Evolutionary conservation across 2,888 invertebrate species (phyloP).

Genomic region (Melanotus villosus): DNA sequence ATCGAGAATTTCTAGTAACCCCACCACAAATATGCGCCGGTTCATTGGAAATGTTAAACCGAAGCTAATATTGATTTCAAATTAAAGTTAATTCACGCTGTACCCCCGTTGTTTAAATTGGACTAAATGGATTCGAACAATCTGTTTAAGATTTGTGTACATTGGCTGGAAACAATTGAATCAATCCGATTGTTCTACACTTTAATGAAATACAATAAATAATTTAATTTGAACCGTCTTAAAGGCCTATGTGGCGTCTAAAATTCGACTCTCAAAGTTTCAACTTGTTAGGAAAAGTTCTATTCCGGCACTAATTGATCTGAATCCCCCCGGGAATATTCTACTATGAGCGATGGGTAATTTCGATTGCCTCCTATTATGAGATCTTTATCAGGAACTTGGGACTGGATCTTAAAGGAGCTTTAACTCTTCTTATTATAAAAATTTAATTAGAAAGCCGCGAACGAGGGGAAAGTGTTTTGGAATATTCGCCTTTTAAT

Average conservation of each 20-base stretch:
- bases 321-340: background rate
- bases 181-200: slow-evolving; percentile 18
- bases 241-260: too few relatives aligned
- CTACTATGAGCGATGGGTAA: background rate
- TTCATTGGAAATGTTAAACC: slow-evolving; percentile 29
- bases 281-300: background rate
- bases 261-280: too few relatives aligned
- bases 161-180: slow-evolving; percentile 23
- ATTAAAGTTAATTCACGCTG: slow-evolving; percentile 39
- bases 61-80: slow-evolving; percentile 41
- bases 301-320: background rate
- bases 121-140: slow-evolving; percentile 32
- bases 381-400: background rate
- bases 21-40: slow-evolving; percentile 11
- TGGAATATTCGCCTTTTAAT: too few relatives aligned
- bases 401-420: too few relatives aligned
- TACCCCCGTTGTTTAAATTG: slow-evolving; percentile 33
- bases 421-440: too few relatives aligned
- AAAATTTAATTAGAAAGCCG: too few relatives aligned
- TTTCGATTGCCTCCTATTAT: background rate
- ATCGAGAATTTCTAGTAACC: too few relatives aligned
- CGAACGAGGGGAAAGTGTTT: too few relatives aligned
- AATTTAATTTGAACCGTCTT: slow-evolving; percentile 10
- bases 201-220: slow-evolving; percentile 22
- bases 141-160: slow-evolving; percentile 32